Evolutionary conservation across 2,888 invertebrate genomes (phyloP), one percentile per base, ranked within the genome.

Genomic region (Phortica okadai): DNA sequence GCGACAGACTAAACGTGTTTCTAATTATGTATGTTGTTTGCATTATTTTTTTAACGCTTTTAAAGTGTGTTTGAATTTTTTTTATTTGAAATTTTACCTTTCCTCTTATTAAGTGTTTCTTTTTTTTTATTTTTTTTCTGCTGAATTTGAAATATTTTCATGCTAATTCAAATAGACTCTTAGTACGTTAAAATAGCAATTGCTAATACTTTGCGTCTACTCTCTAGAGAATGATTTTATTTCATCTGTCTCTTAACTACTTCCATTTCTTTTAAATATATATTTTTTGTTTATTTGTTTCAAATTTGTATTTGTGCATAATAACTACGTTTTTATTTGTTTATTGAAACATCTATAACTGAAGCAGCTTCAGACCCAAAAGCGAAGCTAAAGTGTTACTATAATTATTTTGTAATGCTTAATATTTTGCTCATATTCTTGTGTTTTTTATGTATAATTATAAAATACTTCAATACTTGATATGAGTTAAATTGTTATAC

Each of bases 281-380:
- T 6, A 14, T n/a, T 58, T n/a, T 58, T 6, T n/a, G 6, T 59
- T 16, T 59, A 1, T 59, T n/a, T 3, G 59, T 10, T 64, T 21
- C 21, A 21, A 21, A 21, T 21, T 21, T 21, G 21, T 33, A 10
- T 11, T 64, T 25, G 64, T 64, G 64, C 64, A 33, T 64, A 33
- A 64, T 25, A 64, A 25, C 64, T 64, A 64, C 33, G 41, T 33
- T 33, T 64, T 25, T 16, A 16, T 16, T 59, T 59, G 14, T 7
- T 59, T 21, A 14, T 64, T 64, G 64, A 64, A 64, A 64, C 64
- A 64, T 64, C 64, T 64, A 64, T 33, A 64, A 64, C 64, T 64
- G 64, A 64, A 64, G 64, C 64, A 64, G 64, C 64, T 64, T 64
- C 33, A 25, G 64, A 64, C 64, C n/a, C 11, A 64, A 8, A 33